These are phyloP conservation scores for Lasioglossum leucozonium DNA, from an alignment of 2,888 invertebrate genomes.

Conservation along the genomic window DNA sequence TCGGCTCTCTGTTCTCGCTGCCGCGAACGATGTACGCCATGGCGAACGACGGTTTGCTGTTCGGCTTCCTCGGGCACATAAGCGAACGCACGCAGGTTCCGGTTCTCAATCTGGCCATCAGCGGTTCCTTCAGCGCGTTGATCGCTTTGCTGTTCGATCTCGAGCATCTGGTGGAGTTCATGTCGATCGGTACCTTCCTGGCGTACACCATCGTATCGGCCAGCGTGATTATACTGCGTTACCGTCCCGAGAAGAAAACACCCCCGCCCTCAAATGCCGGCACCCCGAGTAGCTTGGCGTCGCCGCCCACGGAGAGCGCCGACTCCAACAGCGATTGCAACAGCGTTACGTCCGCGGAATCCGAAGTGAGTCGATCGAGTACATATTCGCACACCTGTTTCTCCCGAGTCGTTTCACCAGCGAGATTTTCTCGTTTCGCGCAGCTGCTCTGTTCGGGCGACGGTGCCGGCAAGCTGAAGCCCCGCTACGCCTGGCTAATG, in stretches of 20 bases:
- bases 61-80: slow-evolving; percentile 91
- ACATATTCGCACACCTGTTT: not conserved
- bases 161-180: slow-evolving; percentile 95
- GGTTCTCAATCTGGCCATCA: slow-evolving; percentile 90
- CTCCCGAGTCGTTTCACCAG: not conserved
- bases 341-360: slow-evolving; percentile 77
- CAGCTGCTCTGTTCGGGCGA: slow-evolving; percentile 83
- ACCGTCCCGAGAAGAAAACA: slow-evolving; percentile 87
- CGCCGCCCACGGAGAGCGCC: slow-evolving; percentile 78
- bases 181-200: slow-evolving; percentile 95
- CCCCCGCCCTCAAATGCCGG: slow-evolving; percentile 59
- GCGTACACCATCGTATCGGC: slow-evolving; percentile 97
- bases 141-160: slow-evolving; percentile 95
- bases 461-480: slow-evolving; percentile 89
- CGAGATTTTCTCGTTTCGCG: not conserved
- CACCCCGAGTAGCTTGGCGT: slow-evolving; percentile 75
- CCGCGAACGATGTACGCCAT: slow-evolving; percentile 96
- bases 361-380: slow-evolving; percentile 68
- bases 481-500: slow-evolving; percentile 90
- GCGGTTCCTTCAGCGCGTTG: slow-evolving; percentile 91
- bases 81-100: slow-evolving; percentile 93
- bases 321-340: slow-evolving; percentile 79
- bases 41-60: slow-evolving; percentile 95
- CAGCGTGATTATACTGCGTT: slow-evolving; percentile 94
- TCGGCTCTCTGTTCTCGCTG: slow-evolving; percentile 94